Base-by-base conservation (phyloP, 1,140 invertebrate species). In the Amyelois transitella region DNA sequence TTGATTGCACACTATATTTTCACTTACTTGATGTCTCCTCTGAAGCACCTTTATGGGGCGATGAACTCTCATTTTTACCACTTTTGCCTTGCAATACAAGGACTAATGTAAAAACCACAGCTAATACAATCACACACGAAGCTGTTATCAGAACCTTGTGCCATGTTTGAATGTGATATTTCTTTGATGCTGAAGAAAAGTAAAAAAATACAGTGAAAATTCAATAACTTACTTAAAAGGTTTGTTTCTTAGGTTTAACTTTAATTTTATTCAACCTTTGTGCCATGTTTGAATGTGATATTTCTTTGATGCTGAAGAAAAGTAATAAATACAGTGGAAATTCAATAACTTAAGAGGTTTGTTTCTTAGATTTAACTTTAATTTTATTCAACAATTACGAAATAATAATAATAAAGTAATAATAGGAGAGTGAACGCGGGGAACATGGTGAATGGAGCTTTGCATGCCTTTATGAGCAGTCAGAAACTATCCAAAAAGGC, bases 221-320 rank as follows among this genome's bases (percentile, higher is more conserved):
- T 17, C 43, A 43, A 25, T 28, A 18, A 43, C 1, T 14, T 14
- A 14, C 1, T 8, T 10, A 28, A 28, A 28, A 5, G 12, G 2
- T 28, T n/a, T n/a, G n/a, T n/a, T n/a, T n/a, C n/a, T n/a, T n/a
- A n/a, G n/a, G n/a, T n/a, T n/a, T n/a, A n/a, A n/a, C n/a, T n/a
- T n/a, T n/a, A n/a, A n/a, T n/a, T n/a, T 75, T 14, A 78, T 66
- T 43, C 66, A 70, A 44, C 80, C 28, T 52, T 79, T 82, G 22
- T 77, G 72, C 77, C 75, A 77, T 28, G 62, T 50, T 38, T 76
- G 52, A 18, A 78, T 58, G 19, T 69, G 52, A 58, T 68, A 60
- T 43, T 63, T 66, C 18, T 66, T 68, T 48, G 53, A 22, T 6
- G 50, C 75, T 81, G 64, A 45, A 71, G n/a, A n/a, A n/a, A n/a